phyloP scores from a whole-genome alignment of 2,113 vertebrate species.

The Cyphomyrus discorhynchus region DNA sequence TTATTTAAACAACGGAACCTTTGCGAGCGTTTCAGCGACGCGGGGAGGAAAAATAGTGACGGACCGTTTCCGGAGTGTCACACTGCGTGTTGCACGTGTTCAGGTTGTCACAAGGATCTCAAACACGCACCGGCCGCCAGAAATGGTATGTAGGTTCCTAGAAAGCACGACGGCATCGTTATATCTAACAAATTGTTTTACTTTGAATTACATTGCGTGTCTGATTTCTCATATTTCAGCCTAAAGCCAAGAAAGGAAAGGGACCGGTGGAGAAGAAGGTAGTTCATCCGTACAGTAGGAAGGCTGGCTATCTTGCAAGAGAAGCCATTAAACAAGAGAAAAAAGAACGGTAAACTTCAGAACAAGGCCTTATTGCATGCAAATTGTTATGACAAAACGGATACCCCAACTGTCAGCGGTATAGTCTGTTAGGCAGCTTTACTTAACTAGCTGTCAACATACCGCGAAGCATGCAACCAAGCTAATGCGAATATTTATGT shows the following conservation, averaged over 20 bases:
- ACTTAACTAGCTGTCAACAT: background rate
- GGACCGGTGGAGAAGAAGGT: constrained; percentile 69
- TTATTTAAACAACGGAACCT: background rate
- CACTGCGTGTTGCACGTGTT: background rate
- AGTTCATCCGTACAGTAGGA: constrained; percentile 88
- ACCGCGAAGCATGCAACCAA: background rate
- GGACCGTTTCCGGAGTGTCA: background rate
- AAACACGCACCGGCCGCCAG: background rate
- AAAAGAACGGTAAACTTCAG: constrained; percentile 56
- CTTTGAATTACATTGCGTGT: background rate
- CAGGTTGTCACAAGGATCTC: background rate
- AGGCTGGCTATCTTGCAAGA: constrained; percentile 79
- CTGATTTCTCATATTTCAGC: constrained; percentile 56
- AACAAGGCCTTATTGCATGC: background rate
- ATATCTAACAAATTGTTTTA: background rate
- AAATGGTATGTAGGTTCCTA: background rate
- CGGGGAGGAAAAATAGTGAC: background rate
- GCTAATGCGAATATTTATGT: background rate
- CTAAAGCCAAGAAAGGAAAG: constrained; percentile 72
- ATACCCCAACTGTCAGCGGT: background rate
- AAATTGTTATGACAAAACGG: background rate
- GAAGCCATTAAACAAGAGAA: constrained; percentile 71
- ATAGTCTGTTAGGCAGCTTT: background rate
- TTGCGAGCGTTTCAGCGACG: background rate
- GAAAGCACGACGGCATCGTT: background rate